Base-by-base conservation (phyloP, 1,140 invertebrate genomes). In the Aleiodes sp. region DNA sequence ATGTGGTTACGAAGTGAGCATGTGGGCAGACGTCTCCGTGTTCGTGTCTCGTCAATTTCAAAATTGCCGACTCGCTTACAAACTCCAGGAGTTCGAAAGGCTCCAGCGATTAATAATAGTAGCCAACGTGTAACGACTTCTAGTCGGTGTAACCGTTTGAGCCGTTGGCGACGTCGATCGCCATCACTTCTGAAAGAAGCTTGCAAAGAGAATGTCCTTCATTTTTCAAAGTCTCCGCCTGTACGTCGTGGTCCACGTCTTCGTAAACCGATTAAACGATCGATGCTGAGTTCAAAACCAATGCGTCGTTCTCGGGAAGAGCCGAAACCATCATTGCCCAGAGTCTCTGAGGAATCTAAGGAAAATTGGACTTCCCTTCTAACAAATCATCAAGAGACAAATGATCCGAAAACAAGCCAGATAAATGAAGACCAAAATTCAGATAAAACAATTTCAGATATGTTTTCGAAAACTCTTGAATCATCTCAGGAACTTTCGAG, bases 171-270 rank as follows among this genome's bases (percentile, higher is more conserved):
- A 69, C 76, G 78, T 62, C 78, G 82, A 70, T 82, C 82, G 12
- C 75, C 82, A 8, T 80, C 79, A 77, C 80, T 85, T 72, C 70
- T 86, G 4, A 86, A 86, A 81, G 84, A 87, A 73, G 84, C 82
- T 59, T 87, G 84, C 73, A 86, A 86, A 75, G 86, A 87, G 67
- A 87, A 87, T 76, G 83, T 87, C 73, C 75, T 87, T 72, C 83
- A 85, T 74, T 86, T 84, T 75, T 76, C 82, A 31, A 86, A 86
- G 79, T 80, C 83, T 29, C 70, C 80, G 1, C 80, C 82, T 43
- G 78, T 76, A 39, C 83, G 82, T 72, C 79, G 79, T 73, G 78
- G 78, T 70, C 78, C 82, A 61, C 77, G 83, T 64, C 78, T 80
- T 69, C 80, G 84, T 75, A 87, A 86, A 75, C 85, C 80, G 70